Base-by-base conservation (phyloP, 2,797 vertebrate species). In the Chelonia mydas region DNA sequence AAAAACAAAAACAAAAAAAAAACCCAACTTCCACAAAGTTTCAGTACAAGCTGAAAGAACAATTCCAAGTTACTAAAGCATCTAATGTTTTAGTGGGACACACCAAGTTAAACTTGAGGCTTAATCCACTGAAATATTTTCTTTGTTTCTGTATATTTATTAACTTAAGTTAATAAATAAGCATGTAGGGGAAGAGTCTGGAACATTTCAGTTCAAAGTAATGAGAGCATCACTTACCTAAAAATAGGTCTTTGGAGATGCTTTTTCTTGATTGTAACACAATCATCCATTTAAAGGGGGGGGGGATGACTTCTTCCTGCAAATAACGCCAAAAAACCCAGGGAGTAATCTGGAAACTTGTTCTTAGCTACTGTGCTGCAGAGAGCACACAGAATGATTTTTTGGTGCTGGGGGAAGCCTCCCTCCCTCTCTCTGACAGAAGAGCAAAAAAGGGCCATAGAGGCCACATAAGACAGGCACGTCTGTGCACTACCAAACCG, bases 161-260 rank as follows among this genome's bases (percentile, higher is more conserved):
- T 96, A 93, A 83, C 90, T 81, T 37, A 90, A 94, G 77, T 91
- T 89, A 94, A 95, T 49, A 91, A 84, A 81, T 47, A 97, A 80
- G 45, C 37, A 2, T 2, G 8, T 79, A 31, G 85, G 27, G 90
- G 11, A 19, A 81, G 94, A 94, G 86, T 89, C 94, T 12, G 3
- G 50, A 90, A 92, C 1, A 21, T 53, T 92, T 83, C 45, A 57
- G 23, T 74, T 92, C 51, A 87, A 95, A 96, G 85, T 74, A 94
- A 92, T 13, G 86, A 81, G 25, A 95, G 53, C 83, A 91, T 87
- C 88, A 98, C 99, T 99, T 99, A 99, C 99, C 99, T 98, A 98
- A 99, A 99, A 97, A 99, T 99, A 83, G 99, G 99, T 98, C 98
- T 98, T 96, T 99, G 99, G 94, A 99, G 99, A 97, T 99, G 98